Evolutionary conservation across 2,113 vertebrate species (phyloP).

Genomic region (Cyprinodon tularosa): DNA sequence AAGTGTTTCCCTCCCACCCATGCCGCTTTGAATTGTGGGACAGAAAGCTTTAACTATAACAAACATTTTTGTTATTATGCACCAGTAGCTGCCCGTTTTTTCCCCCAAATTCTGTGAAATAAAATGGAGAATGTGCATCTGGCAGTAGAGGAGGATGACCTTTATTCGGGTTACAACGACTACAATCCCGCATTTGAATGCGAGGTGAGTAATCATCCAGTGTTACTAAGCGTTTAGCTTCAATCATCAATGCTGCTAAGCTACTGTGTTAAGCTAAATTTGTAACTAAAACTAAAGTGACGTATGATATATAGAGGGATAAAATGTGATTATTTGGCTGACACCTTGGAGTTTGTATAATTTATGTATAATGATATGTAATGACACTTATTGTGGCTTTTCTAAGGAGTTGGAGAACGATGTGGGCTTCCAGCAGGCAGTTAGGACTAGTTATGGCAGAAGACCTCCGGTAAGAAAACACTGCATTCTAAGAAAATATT

Average conservation of each 20-base stretch:
- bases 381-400: background rate
- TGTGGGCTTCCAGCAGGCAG: conserved; percentile 90
- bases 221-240: background rate
- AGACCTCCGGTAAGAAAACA: conserved; percentile 86
- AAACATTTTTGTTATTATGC: conserved; percentile 6
- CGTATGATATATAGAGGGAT: background rate
- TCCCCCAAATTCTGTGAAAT: background rate
- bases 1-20: background rate
- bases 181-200: conserved; percentile 93
- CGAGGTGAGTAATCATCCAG: conserved; percentile 80
- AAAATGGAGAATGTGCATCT: conserved; percentile 91
- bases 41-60: conserved; percentile 42
- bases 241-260: background rate
- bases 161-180: conserved; percentile 98
- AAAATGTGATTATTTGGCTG: background rate
- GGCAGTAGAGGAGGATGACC: conserved; percentile 88
- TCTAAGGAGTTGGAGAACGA: conserved; percentile 95
- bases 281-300: background rate
- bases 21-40: conserved; percentile 57
- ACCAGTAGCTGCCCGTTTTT: accelerated
- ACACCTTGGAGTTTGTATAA: background rate
- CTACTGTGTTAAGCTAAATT: background rate
- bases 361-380: background rate
- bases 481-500: background rate
- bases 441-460: conserved; percentile 93